Percentiles rank a stretch among this genome's conserved stretches.
These are phyloP conservation scores for Syngnathus typhle DNA, from an alignment of 2,113 vertebrate species.

Conservation along the genomic window DNA sequence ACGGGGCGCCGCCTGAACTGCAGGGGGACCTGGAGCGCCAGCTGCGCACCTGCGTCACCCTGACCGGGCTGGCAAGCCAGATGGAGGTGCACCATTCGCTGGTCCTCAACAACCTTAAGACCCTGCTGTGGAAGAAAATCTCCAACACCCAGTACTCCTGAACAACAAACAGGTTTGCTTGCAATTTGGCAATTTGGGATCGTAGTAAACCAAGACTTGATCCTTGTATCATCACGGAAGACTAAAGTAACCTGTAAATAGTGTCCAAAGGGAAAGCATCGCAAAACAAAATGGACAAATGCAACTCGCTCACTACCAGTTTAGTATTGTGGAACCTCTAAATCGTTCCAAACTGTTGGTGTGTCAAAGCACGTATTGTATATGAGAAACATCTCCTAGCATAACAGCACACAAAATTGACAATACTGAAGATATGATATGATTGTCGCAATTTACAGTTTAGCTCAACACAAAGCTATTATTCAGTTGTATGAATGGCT, in stretches of 20 bases:
- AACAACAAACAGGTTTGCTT: constrained; percentile 29
- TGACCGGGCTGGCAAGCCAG: constrained; percentile 90
- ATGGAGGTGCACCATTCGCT: constrained; percentile 96
- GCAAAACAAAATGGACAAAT: neutral
- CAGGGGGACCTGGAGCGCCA: constrained; percentile 83
- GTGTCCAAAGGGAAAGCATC: neutral
- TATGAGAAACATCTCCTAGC: no score
- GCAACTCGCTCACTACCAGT: no score
- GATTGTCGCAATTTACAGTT: no score
- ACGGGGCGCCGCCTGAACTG: constrained; percentile 77
- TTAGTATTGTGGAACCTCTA: no score
- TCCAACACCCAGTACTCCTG: constrained; percentile 92
- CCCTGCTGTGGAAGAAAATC: constrained; percentile 91
- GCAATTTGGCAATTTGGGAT: neutral
- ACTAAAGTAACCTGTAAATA: neutral
- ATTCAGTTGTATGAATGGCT: no score
- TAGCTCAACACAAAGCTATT: no score
- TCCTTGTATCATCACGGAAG: neutral
- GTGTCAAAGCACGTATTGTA: no score
- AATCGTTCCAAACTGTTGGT: no score
- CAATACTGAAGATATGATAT: no score
- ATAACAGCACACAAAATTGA: no score
- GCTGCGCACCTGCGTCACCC: constrained; percentile 87
- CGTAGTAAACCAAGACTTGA: neutral
- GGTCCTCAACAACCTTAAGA: constrained; percentile 94